Base-by-base conservation (phyloP, 2,888 invertebrate species). In the Agonopterix arenella region DNA sequence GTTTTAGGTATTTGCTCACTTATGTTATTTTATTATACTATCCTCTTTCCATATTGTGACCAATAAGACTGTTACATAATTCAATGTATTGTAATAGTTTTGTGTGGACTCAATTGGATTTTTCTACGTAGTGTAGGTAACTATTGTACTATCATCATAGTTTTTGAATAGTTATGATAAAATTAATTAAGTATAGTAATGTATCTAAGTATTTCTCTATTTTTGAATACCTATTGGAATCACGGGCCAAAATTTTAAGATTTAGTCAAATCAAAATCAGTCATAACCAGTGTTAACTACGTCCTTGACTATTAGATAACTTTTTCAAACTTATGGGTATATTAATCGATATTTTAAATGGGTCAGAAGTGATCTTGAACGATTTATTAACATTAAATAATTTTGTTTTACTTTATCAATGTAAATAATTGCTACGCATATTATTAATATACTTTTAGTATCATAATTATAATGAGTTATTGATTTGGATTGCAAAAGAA, bases 211-310 rank as follows among this genome's bases (percentile, higher is more conserved):
- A 52, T 57, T 61, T 54, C 52, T 57, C 44, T 58, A 70, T 70
- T 66, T 74, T 74, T 68, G 63, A 75, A 73, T 77, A 80, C 11
- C 11, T 40, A 13, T 80, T 76, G 73, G 76, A 82, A 79, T 76
- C 68, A 79, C 68, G 81, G 86, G 86, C 88, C 88, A 88, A 86
- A 88, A 78, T 84, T 83, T 73, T 78, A 74, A 36, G 70, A 68
- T 69, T 62, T 86, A 88, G 86, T 88, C 86, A 86, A 73, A 43
- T 43, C 43, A 11, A 43, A 77, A 76, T 77, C 76, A 83, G 43
- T 47, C 50, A 51, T 45, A 48, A 70, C 68, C 76, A 78, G 73
- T 76, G 73, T 73, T 56, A 61, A 57, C 53, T 64, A 49, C 55
- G 58, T 57, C 61, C 53, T 53, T 60, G 56, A 53, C 53, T 55